Conservation (phyloP, 2,113 vertebrate species). For the Odocoileus hemionus region DNA sequence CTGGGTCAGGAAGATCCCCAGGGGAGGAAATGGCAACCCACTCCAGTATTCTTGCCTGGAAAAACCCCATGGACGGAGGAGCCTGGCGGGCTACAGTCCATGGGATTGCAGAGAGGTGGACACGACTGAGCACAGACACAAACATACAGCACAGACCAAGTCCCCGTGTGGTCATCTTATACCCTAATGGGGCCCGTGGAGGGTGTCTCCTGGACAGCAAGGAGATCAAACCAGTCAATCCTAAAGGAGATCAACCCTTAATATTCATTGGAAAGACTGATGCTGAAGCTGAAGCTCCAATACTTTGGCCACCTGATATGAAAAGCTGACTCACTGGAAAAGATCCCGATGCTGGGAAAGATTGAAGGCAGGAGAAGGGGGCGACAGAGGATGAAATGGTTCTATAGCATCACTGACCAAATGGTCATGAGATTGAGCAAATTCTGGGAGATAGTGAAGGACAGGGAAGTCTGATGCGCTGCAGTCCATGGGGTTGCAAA, state of each 20-base stretch:
- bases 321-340: neutral
- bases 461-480: neutral
- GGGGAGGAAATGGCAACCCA: neutral
- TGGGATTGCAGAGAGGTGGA: neutral
- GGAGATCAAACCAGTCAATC: neutral
- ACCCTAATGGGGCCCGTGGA: neutral
- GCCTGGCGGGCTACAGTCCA: neutral
- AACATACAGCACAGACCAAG: neutral
- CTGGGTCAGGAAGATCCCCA: neutral
- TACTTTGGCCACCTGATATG: neutral
- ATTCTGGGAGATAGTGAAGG: neutral
- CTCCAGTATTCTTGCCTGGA: neutral
- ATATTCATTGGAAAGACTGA: neutral
- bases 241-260: neutral
- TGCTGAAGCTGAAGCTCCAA: neutral
- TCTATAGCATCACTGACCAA: neutral
- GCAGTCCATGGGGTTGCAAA: neutral
- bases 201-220: neutral
- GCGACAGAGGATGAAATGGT: neutral
- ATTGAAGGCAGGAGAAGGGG: neutral
- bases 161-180: too few relatives aligned
- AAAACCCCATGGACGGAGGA: neutral
- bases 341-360: neutral
- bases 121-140: neutral
- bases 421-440: neutral